Base-by-base conservation (phyloP, 1,140 invertebrate genomes). In the Microplitis demolitor region DNA sequence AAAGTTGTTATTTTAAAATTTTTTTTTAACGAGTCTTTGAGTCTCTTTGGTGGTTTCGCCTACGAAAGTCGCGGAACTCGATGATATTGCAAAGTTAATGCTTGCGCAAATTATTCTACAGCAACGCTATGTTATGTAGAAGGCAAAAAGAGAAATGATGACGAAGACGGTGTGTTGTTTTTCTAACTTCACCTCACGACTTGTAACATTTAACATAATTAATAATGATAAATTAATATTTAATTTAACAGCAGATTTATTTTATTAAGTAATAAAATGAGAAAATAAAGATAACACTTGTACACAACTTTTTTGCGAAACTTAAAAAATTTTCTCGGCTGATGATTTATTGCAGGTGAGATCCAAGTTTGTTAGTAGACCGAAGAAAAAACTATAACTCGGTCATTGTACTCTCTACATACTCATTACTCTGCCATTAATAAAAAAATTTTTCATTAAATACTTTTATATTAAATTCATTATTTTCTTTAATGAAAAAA, bases 11-110 rank as follows among this genome's bases (percentile, higher is more conserved):
- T 51, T 51, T 11, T 13, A 11, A 13, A 67, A 24, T 53, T 58
- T 39, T 11, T n/a, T 8, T n/a, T 70, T 16, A 62, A 24, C n/a
- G 9, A 58, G 56, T 24, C 16, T 16, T n/a, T 62, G 31, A n/a
- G 11, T 14, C 35, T 45, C 6, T 63, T 61, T 53, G 34, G 39
- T 16, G 69, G 61, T 64, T 71, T 71, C 69, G 69, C 69, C 69
- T 61, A 71, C 61, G 50, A 51, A 64, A 64, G 50, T 51, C 69
- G 24, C 53, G 39, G 31, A 62, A 61, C 33, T 64, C 62, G 39
- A 71, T 64, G 61, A 64, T 31, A 71, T 71, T 63, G 69, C 69
- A 71, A 64, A 71, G 69, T 64, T 64, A 53, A 31, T 53, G 69
- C 69, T 71, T 71, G 61, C 69, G 69, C 69, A 71, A 71, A 61